Conservation (phyloP, 2,113 vertebrate genomes). For the Polyodon spathula region DNA sequence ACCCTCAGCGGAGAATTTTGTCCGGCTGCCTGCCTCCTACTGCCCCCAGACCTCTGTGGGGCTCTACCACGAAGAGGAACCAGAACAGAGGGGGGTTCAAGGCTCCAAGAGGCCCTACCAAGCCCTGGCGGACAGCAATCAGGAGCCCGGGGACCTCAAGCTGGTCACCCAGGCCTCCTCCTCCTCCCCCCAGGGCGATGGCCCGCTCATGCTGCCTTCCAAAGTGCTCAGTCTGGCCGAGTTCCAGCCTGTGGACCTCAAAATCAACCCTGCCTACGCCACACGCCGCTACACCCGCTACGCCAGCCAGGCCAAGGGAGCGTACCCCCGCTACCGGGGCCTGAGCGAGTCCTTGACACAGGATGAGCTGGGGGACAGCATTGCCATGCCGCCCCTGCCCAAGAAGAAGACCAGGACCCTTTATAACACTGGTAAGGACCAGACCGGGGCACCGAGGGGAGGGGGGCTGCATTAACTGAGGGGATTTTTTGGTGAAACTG, state of each 20-base stretch:
- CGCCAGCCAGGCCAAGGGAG: conserved; percentile 31
- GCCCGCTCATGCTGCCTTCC: conserved; percentile 19
- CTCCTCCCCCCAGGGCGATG: conserved; percentile 9
- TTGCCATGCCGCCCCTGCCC: conserved; percentile 35
- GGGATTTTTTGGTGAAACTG: accelerated
- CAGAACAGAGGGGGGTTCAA: not conserved
- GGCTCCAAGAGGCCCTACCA: conserved; percentile 23
- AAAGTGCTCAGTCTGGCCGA: conserved; percentile 23
- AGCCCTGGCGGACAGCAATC: conserved; percentile 7
- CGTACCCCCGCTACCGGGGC: conserved; percentile 22
- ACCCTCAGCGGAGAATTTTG: conserved; percentile 12
- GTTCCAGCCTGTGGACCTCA: conserved; percentile 39
- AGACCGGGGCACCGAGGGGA: no score
- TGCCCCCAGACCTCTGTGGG: conserved; percentile 10
- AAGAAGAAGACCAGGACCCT: conserved; percentile 84
- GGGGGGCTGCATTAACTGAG: not conserved
- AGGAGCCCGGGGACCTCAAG: conserved; percentile 8
- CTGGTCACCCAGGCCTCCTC: conserved; percentile 21
- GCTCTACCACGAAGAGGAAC: not conserved
- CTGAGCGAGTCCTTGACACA: conserved; percentile 15
- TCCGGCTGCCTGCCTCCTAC: conserved; percentile 11
- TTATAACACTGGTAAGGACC: conserved; percentile 67
- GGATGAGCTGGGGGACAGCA: conserved; percentile 30
- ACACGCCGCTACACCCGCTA: conserved; percentile 45
- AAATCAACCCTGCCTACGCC: conserved; percentile 39